Base-by-base conservation (phyloP, 2,113 vertebrate species). In the Calypte anna region DNA sequence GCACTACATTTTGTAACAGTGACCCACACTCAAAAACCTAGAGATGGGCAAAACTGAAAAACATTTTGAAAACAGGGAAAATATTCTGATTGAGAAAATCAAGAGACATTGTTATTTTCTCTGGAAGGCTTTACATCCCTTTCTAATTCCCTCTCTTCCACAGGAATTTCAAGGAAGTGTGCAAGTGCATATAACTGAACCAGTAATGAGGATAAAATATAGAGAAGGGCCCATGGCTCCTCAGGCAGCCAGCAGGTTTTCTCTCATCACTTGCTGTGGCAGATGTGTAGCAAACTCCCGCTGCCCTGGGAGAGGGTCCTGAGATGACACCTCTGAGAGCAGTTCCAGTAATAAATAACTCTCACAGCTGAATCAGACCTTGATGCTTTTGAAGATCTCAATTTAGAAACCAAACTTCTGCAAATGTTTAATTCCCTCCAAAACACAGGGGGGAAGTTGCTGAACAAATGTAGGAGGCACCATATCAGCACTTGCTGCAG, bases 231-330 rank as follows among this genome's bases (percentile, higher is more conserved):
- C 25, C 53, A 12, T 6, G 58, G 25, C 48, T 75, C 43, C 36
- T 54, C 48, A 43, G 73, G 19, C 22, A 82, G 46, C 19, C 22
- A 28, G 25, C 7, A 46, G 44, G 19, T 46, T 59, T 82, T n/a
- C 9, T 72, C 10, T 43, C 2, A 4, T 10, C 38, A 14, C 7
- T 38, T 61, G 33, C 31, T 1, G 0, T 24, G 57, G 51, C 1
- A 12, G 31, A 31, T 61, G 27, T 0, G 4, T 20, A 51, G 50
- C 68, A 74, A 46, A 16, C 5, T 86, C 33, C 73, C 0, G 1
- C 20, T 2, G 27, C 14, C 38, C 66, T 63, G 33, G 46, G 33
- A 84, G 30, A 6, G 5, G 46, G 27, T 24, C 20, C 58, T 74
- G 82, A 53, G 53, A 46, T 0, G 1, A 6, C 59, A 40, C n/a